Percentiles rank a stretch among this genome's conserved stretches.
phyloP scores from a whole-genome alignment of 2,797 vertebrate genomes.

The Vireo griseus region DNA sequence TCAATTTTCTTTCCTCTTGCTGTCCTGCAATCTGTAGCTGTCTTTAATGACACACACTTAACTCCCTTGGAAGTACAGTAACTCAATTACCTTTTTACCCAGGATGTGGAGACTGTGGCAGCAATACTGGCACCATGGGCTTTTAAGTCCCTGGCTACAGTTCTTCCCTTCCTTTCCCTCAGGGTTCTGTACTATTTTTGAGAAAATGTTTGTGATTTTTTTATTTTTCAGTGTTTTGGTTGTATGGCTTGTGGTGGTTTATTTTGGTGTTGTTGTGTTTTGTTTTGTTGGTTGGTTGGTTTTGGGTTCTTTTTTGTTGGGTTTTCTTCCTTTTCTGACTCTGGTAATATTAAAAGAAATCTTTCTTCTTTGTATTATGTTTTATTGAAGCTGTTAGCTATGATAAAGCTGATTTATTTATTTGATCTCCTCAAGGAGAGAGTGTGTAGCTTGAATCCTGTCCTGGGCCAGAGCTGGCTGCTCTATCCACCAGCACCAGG shows the following conservation, averaged over 20 bases:
- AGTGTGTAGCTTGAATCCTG: neutral
- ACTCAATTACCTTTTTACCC: neutral
- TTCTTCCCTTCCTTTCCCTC: neutral
- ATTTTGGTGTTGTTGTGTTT: neutral
- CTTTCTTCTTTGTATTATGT: neutral
- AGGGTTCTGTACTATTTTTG: neutral
- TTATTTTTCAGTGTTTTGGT: neutral
- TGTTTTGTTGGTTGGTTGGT: neutral
- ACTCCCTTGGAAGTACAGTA: neutral
- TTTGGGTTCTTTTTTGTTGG: neutral
- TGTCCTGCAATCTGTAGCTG: neutral
- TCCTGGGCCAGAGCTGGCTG: too few relatives aligned
- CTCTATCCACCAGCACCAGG: rapidly evolving
- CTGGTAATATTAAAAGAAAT: neutral
- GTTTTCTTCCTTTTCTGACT: rapidly evolving
- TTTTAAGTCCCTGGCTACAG: neutral
- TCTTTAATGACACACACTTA: neutral
- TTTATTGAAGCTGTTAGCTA: neutral
- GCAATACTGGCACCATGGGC: neutral
- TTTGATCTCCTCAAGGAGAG: neutral
- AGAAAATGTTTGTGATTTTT: neutral
- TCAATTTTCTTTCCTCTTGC: neutral
- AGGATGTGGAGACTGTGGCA: neutral
- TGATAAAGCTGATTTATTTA: neutral
- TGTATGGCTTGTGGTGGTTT: neutral